Conservation (phyloP, 2,113 vertebrate species). For the Neogobius melanostomus region DNA sequence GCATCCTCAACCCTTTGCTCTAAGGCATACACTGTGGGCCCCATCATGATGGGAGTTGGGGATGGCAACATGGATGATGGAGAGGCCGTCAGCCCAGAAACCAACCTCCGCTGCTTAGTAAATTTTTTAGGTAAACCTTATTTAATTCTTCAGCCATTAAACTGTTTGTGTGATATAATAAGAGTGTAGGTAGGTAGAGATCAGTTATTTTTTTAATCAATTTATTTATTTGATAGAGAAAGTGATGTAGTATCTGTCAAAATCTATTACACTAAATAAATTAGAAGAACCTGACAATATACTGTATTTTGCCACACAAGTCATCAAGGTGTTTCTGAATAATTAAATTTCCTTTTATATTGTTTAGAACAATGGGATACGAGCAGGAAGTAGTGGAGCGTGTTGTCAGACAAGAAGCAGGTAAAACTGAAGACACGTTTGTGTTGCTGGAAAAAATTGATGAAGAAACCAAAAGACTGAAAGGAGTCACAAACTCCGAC, state of each 20-base stretch:
- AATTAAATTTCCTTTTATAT: conserved; percentile 1
- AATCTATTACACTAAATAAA: not conserved
- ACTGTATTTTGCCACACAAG: not conserved
- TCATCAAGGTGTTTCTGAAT: not conserved
- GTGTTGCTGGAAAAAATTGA: conserved; percentile 89
- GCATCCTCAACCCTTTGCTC: conserved; percentile 49
- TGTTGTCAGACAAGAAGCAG: conserved; percentile 82
- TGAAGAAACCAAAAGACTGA: conserved; percentile 79
- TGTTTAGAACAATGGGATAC: conserved; percentile 89
- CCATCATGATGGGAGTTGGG: conserved; percentile 57
- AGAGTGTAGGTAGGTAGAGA: not conserved
- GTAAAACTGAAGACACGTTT: conserved; percentile 88
- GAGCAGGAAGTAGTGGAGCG: conserved; percentile 89
- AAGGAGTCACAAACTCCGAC: conserved; percentile 49
- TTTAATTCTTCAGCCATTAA: not conserved
- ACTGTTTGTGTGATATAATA: not conserved
- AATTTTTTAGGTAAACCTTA: conserved; percentile 87
- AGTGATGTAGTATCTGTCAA: not conserved
- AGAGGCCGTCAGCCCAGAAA: conserved; percentile 85
- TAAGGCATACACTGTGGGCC: conserved; percentile 54
- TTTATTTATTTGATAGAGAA: not conserved
- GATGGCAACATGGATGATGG: conserved; percentile 69
- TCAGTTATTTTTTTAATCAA: no score
- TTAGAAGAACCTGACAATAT: not conserved
- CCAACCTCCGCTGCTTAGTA: conserved; percentile 92